Evolutionary conservation across 64 coral and sea anemone genomes (phyloP).

Genomic region (Pocillopora verrucosa): DNA sequence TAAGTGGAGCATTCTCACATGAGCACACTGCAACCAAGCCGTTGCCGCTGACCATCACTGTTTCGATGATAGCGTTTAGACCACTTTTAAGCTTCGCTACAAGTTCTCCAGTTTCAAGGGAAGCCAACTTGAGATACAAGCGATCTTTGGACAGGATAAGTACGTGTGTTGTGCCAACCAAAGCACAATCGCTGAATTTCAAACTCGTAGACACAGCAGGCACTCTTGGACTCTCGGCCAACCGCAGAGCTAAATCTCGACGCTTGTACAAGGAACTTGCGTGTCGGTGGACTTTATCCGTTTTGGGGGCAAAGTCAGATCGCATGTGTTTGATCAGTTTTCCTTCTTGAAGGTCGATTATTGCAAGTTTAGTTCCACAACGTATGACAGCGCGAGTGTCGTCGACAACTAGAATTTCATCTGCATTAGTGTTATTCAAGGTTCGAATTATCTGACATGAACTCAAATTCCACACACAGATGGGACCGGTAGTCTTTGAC

Average conservation of each 20-base stretch:
- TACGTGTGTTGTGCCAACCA: constrained; percentile 82
- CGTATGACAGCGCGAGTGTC: constrained; percentile 93
- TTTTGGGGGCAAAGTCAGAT: constrained; percentile 79
- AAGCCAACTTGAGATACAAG: constrained; percentile 87
- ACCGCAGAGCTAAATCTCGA: constrained; percentile 84
- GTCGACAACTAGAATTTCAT: constrained; percentile 94
- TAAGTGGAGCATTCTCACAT: constrained; percentile 81
- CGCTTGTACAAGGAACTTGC: constrained; percentile 99
- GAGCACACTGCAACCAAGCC: constrained; percentile 79
- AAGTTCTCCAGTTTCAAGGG: constrained; percentile 79
- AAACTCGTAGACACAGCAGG: constrained; percentile 52
- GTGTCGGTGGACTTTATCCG: constrained; percentile 80
- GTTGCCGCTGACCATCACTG: constrained; percentile 93
- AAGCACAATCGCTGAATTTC: constrained; percentile 90
- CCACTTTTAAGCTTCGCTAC: constrained; percentile 82
- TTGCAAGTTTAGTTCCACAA: constrained; percentile 78
- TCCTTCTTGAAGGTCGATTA: constrained; percentile 97
- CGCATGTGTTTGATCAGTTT: constrained; percentile 91
- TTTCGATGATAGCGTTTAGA: constrained; percentile 84
- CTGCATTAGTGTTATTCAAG: constrained; percentile 81
- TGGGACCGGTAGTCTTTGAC: constrained; percentile 74
- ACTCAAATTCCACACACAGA: constrained; percentile 95
- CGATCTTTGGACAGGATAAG: constrained; percentile 88
- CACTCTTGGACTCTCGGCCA: constrained; percentile 84
- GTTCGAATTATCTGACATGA: constrained; percentile 89